Base-by-base conservation (phyloP, 2,888 invertebrate species). In the Brachylomia viminalis region DNA sequence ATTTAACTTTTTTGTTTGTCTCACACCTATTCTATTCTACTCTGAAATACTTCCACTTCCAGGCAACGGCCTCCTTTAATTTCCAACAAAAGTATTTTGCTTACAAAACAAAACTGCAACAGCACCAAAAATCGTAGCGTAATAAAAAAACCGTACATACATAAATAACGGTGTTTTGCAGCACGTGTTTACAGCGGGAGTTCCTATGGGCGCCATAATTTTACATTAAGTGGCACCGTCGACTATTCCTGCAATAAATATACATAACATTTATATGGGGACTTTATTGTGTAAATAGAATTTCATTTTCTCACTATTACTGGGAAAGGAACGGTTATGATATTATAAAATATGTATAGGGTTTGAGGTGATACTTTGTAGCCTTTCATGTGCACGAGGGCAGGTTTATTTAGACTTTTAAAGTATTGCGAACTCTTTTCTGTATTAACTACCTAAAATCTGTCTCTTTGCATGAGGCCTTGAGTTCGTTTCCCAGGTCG, bases 181-280 rank as follows among this genome's bases (percentile, higher is more conserved):
- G 79, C 88, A 86, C 84, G 77, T 88, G 87, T 86, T 86, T 82
- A 82, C 83, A 84, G 74, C 78, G 69, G 77, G 84, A 89, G 86
- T 86, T 87, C 90, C 87, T 84, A 88, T 86, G 88, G 89, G 91
- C 47, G 82, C 86, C 79, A 89, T 92, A 91, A 91, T 86, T 91
- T 88, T 80, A 87, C 83, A 91, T 90, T 91, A 89, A 75, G 67
- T 79, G 79, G 84, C 81, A 80, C 54, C 75, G 78, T 72, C 66
- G 80, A 79, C 82, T 83, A 77, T 77, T 84, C 33, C 71, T 42
- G 66, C 79, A 67, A 80, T 87, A 86, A 79, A 84, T 77, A 79
- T 72, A 82, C 83, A 80, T 78, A 87, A 80, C 76, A 80, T 80
- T 82, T 82, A 72, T 81, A 79, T 33, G 56, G 62, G 54, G 71